These are phyloP conservation scores for Dasypus novemcinctus DNA, from an alignment of 2,113 vertebrate genomes.

Conservation along the genomic window DNA sequence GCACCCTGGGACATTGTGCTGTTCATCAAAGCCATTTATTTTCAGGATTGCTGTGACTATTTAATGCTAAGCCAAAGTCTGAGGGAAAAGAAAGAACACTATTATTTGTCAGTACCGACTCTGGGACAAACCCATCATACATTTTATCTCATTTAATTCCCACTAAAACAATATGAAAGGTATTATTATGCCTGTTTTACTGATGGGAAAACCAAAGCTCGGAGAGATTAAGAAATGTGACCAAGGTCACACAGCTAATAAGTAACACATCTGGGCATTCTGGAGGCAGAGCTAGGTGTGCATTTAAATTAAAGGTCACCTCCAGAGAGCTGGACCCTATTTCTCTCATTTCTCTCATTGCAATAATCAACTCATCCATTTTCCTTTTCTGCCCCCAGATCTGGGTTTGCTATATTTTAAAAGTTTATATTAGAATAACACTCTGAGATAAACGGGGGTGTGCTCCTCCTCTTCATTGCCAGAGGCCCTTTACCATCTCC, in stretches of 20 bases:
- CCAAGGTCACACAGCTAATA: not conserved
- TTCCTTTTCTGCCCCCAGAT: not conserved
- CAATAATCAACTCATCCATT: not conserved
- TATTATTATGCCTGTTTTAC: not conserved
- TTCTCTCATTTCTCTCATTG: not conserved
- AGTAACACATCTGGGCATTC: not conserved
- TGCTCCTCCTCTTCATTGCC: not conserved
- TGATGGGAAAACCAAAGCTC: not conserved
- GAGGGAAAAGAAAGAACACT: not conserved
- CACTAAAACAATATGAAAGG: not conserved
- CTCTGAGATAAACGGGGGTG: not conserved
- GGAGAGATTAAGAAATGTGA: constrained; percentile 28
- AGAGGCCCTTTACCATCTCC: not conserved
- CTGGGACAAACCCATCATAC: not conserved
- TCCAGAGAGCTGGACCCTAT: not conserved
- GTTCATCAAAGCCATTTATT: constrained; percentile 68
- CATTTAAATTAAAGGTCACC: not conserved
- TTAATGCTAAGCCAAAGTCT: constrained; percentile 37
- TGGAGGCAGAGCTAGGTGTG: too few relatives aligned
- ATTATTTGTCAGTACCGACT: not conserved
- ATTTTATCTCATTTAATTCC: constrained; percentile 25
- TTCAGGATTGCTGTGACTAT: constrained; percentile 9
- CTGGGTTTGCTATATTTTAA: not conserved
- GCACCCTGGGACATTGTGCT: constrained; percentile 2
- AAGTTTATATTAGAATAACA: not conserved